Percentiles rank a stretch among this genome's conserved stretches.
Conservation (phyloP, 2,113 vertebrate species). For the Ptilorrhoa leucosticta region DNA sequence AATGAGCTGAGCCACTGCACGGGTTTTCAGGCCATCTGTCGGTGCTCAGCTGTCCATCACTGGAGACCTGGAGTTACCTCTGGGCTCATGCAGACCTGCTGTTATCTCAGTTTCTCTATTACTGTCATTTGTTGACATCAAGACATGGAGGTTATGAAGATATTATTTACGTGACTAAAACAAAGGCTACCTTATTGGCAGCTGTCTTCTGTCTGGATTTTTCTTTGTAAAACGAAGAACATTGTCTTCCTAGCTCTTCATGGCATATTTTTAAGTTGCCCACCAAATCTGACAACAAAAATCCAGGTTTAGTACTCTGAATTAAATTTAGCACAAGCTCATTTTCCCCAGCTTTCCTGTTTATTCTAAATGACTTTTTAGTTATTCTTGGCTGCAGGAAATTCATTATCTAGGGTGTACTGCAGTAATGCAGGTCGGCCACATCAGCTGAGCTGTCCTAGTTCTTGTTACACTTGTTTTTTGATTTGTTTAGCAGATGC, state of each 20-base stretch:
- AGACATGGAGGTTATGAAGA: slow-evolving; percentile 8
- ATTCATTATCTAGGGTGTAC: background rate
- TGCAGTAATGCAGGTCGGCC: background rate
- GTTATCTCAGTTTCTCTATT: background rate
- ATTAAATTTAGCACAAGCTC: background rate
- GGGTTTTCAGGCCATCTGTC: slow-evolving; percentile 25
- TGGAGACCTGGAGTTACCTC: background rate
- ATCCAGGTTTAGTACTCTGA: background rate
- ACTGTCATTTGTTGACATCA: slow-evolving; percentile 35
- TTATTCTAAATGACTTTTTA: background rate
- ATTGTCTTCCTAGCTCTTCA: background rate
- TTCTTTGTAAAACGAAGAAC: background rate
- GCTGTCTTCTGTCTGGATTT: background rate
- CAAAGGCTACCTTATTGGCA: background rate
- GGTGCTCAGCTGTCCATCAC: background rate
- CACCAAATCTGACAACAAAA: background rate
- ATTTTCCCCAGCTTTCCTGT: background rate
- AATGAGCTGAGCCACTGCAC: background rate
- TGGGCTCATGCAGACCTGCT: background rate
- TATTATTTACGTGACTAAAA: background rate
- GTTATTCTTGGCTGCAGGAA: background rate
- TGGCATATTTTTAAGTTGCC: background rate
- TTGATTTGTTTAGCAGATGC: background rate
- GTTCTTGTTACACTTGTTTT: background rate
- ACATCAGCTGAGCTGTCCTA: background rate